Conservation (phyloP, 2,113 vertebrate species). For the Perognathus longimembris region DNA sequence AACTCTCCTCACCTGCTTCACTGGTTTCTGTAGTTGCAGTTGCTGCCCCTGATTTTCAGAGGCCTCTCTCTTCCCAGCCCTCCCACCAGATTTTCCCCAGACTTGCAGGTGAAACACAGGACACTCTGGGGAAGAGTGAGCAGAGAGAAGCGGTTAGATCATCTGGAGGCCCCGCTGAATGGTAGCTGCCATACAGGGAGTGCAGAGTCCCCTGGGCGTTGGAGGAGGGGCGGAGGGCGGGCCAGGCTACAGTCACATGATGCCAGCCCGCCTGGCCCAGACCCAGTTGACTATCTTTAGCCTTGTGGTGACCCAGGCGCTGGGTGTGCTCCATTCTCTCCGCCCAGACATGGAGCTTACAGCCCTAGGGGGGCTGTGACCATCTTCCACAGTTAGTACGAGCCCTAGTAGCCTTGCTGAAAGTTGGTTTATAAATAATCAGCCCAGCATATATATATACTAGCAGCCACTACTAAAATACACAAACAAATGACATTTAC, state of each 20-base stretch:
- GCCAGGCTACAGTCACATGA: slow-evolving; percentile 29
- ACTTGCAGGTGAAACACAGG: neutral
- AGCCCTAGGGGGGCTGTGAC: neutral
- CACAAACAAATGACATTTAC: too few species aligned
- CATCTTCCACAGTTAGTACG: neutral
- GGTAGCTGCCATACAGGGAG: neutral
- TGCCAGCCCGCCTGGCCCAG: neutral
- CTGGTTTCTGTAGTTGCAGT: neutral
- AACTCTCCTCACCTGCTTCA: slow-evolving; percentile 17
- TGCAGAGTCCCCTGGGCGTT: neutral
- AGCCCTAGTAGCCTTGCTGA: slow-evolving; percentile 7
- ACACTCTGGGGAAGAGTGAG: neutral
- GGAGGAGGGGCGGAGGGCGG: neutral
- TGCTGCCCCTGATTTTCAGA: neutral
- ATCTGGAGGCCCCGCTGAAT: neutral
- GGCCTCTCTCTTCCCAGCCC: slow-evolving; percentile 17
- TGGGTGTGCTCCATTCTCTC: neutral
- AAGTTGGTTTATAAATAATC: slow-evolving; percentile 13
- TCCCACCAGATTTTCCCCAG: neutral
- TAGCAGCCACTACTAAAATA: neutral
- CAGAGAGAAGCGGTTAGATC: neutral
- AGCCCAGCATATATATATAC: neutral
- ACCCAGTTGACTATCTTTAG: slow-evolving; percentile 71
- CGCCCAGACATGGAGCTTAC: neutral
- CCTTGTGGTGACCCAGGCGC: slow-evolving; percentile 5